phyloP scores from a whole-genome alignment of 1,140 invertebrate species.

The Nautilus pompilius region DNA sequence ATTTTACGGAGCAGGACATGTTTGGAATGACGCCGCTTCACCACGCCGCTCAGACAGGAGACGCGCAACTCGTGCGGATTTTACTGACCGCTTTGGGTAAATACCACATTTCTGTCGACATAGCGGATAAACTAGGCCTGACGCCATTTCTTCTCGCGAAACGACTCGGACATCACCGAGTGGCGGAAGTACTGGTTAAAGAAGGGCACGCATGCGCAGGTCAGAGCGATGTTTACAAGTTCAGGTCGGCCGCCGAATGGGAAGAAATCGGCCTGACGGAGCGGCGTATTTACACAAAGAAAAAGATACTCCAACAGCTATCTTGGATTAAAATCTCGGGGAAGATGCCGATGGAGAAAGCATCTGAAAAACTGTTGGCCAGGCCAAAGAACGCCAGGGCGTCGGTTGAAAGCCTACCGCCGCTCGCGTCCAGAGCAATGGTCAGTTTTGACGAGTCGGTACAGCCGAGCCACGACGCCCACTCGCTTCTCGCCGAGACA shows the following conservation, averaged over 20 bases:
- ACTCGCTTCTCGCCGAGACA: conserved; percentile 4
- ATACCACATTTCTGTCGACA: conserved; percentile 36
- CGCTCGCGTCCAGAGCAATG: conserved; percentile 4
- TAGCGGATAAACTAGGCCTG: conserved; percentile 35
- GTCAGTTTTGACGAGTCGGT: background rate
- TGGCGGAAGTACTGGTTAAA: conserved; percentile 27
- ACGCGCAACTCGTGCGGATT: conserved; percentile 20
- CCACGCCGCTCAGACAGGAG: conserved; percentile 32
- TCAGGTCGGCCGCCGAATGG: conserved; percentile 38
- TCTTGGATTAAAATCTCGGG: too few relatives aligned
- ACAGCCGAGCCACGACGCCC: background rate
- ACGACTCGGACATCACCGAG: conserved; percentile 33
- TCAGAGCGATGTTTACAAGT: conserved; percentile 30
- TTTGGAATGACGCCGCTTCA: conserved; percentile 41
- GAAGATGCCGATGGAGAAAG: conserved; percentile 12
- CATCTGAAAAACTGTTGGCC: conserved; percentile 31
- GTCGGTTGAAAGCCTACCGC: conserved; percentile 15
- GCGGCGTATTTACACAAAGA: conserved; percentile 23
- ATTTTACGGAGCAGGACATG: conserved; percentile 33
- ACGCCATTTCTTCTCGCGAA: conserved; percentile 44
- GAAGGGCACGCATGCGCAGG: conserved; percentile 32
- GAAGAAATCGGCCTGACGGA: conserved; percentile 34
- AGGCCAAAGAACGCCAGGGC: conserved; percentile 18
- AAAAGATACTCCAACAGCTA: too few relatives aligned
- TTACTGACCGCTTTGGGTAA: conserved; percentile 29